Conservation (phyloP, 2,797 vertebrate genomes). For the Amniataba percoides region DNA sequence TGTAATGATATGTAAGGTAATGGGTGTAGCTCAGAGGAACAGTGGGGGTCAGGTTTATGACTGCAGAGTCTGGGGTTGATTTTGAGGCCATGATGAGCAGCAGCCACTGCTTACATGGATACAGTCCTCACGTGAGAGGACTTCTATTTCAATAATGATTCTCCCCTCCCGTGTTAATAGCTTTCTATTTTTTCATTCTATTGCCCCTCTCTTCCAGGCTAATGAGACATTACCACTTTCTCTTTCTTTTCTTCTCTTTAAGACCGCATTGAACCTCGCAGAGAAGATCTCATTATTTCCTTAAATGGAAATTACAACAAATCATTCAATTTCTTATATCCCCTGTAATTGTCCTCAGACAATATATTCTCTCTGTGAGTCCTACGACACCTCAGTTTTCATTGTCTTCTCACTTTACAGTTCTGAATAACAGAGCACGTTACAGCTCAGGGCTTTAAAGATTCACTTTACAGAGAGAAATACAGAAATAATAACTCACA, state of each 20-base stretch:
- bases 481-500: background rate
- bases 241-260: conserved; percentile 49
- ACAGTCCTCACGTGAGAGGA: conserved; percentile 43
- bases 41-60: conserved; percentile 36
- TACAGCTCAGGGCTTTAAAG: conserved; percentile 5
- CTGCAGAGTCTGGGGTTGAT: conserved; percentile 33
- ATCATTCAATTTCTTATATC: conserved; percentile 35
- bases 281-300: conserved; percentile 66
- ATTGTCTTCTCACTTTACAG: conserved; percentile 28
- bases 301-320: conserved; percentile 58
- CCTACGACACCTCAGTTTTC: conserved; percentile 21
- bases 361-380: conserved; percentile 24
- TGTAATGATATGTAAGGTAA: conserved; percentile 36
- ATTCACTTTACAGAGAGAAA: background rate
- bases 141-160: conserved; percentile 50
- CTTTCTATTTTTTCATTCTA: conserved; percentile 52
- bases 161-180: conserved; percentile 45
- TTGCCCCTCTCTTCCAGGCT: conserved; percentile 70
- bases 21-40: conserved; percentile 38
- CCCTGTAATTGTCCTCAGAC: conserved; percentile 33
- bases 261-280: conserved; percentile 68
- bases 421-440: conserved; percentile 14
- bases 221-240: conserved; percentile 63
- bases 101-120: conserved; percentile 26
- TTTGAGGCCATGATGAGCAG: conserved; percentile 42